phyloP scores from a whole-genome alignment of 2,113 vertebrate species.

The Triplophysa siluroides region DNA sequence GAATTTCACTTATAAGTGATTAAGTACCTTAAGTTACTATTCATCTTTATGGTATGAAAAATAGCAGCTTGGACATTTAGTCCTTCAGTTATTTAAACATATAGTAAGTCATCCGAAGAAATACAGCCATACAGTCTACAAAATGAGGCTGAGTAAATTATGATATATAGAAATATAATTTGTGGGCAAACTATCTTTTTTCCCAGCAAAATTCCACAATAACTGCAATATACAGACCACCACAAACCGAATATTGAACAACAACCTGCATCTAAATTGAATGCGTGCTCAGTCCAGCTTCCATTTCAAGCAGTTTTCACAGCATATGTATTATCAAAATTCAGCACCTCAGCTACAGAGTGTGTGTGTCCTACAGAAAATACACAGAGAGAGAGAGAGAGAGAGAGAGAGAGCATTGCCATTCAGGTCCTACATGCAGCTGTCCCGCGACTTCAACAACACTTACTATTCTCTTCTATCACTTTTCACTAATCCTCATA shows the following conservation, averaged over 20 bases:
- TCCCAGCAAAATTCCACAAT: not conserved
- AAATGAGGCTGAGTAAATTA: no score
- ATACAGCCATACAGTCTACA: no score
- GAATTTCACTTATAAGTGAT: no score
- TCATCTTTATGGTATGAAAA: no score
- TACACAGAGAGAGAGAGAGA: no score
- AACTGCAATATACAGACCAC: not conserved
- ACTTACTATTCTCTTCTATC: not conserved
- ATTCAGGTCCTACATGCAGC: not conserved
- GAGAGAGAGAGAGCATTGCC: not conserved
- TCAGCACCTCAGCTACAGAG: no score
- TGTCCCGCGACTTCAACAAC: not conserved
- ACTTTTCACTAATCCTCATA: not conserved
- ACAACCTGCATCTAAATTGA: not conserved
- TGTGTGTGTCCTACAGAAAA: no score
- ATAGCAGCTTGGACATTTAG: no score
- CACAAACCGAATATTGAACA: not conserved
- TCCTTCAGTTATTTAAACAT: no score
- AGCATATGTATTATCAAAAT: not conserved
- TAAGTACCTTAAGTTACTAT: no score
- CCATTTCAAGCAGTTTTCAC: not conserved
- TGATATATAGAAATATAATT: no score
- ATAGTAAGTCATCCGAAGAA: no score
- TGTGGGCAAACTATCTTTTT: not conserved
- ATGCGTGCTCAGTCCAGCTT: not conserved